Conservation (phyloP, 2,888 invertebrate genomes). For the Phaonia tiefii region DNA sequence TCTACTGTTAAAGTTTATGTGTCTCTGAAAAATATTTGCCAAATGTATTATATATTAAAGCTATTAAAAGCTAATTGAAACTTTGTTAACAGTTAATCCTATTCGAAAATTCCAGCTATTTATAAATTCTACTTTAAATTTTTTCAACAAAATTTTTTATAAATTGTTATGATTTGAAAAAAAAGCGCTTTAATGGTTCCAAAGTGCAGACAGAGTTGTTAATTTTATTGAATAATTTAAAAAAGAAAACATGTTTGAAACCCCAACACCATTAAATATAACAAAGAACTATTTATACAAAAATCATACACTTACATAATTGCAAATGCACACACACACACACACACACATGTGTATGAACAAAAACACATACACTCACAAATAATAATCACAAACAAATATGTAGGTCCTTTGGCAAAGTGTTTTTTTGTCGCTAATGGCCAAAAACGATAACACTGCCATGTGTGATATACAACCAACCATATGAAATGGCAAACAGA, state of each 20-base stretch:
- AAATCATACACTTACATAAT: conserved; percentile 31
- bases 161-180: no score
- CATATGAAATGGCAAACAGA: conserved; percentile 15
- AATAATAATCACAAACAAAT: conserved; percentile 17
- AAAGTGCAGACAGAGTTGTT: no score
- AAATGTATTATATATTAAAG: no score
- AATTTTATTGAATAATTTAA: neutral
- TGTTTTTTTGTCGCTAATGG: conserved; percentile 22
- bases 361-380: conserved; percentile 25
- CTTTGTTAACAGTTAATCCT: no score
- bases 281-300: conserved; percentile 31
- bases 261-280: conserved; percentile 21
- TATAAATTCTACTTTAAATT: no score
- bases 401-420: conserved; percentile 10
- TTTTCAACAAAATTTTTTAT: no score
- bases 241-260: conserved; percentile 14
- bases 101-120: no score
- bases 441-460: conserved; percentile 23
- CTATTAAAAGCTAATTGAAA: no score
- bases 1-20: no score
- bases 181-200: no score
- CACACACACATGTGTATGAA: conserved; percentile 28
- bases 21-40: no score
- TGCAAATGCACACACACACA: conserved; percentile 12
- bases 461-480: conserved; percentile 6